A percentile compares a stretch with the other conserved stretches of the same genome.
These are phyloP conservation scores for Poliocrania exsul DNA, from an alignment of 2,797 vertebrate species.

Conservation along the genomic window DNA sequence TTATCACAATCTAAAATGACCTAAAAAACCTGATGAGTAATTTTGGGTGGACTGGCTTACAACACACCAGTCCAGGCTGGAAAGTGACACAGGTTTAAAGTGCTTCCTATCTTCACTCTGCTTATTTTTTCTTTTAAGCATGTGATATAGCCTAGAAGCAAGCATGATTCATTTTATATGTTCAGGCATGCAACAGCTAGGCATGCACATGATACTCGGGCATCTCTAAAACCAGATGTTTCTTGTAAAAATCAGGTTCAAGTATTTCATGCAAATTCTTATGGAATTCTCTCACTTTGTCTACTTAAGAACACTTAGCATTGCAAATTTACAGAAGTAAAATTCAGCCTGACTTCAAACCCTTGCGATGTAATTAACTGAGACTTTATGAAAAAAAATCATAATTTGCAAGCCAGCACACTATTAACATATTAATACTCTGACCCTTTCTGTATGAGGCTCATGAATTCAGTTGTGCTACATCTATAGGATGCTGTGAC, in stretches of 20 bases:
- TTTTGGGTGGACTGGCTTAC: not conserved
- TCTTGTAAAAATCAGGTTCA: not conserved
- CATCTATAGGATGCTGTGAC: conserved; percentile 17
- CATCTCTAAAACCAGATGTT: not conserved
- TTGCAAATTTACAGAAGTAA: conserved; percentile 51
- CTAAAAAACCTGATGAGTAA: not conserved
- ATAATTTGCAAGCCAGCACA: conserved; percentile 59
- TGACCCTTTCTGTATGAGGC: conserved; percentile 64
- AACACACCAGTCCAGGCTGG: not conserved
- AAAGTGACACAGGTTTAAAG: not conserved
- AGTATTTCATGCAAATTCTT: conserved; percentile 41
- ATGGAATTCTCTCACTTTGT: conserved; percentile 19
- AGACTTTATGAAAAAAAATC: conserved; percentile 54
- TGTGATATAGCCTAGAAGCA: not conserved
- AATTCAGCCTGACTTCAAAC: conserved; percentile 52
- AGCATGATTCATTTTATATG: not conserved
- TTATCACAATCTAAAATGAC: not conserved
- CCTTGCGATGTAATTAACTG: conserved; percentile 63
- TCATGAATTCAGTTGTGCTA: conserved; percentile 47
- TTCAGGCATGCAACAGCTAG: not conserved
- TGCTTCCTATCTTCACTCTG: not conserved
- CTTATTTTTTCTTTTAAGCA: not conserved
- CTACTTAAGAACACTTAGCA: conserved; percentile 46
- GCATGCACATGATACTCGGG: not conserved
- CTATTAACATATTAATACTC: conserved; percentile 67